Evolutionary conservation across 2,113 vertebrate genomes (phyloP).

Genomic region (Corythornis vintsioides): DNA sequence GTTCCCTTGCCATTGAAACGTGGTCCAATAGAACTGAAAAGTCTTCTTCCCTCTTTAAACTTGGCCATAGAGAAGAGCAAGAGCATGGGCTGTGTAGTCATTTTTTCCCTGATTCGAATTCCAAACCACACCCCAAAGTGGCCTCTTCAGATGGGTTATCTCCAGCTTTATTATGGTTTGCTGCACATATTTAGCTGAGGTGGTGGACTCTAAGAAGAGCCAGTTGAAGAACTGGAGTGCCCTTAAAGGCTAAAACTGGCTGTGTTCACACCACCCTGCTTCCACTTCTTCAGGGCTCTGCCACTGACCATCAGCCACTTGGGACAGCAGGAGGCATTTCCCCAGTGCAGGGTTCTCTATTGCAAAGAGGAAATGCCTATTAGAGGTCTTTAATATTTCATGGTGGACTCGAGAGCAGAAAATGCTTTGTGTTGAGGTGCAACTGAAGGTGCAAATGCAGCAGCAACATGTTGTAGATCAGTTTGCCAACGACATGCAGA

Average conservation of each 20-base stretch:
- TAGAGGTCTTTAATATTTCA: too few species aligned
- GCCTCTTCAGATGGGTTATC: conserved; percentile 76
- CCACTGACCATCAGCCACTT: background rate
- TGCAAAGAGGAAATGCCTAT: background rate
- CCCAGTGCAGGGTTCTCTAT: conserved; percentile 10
- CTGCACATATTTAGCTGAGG: conserved; percentile 72
- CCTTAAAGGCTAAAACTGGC: conserved; percentile 43
- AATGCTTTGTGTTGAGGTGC: conserved; percentile 10
- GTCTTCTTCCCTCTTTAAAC: conserved; percentile 71
- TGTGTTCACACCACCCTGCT: conserved; percentile 39
- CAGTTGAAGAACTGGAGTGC: conserved; percentile 51
- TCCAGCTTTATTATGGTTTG: conserved; percentile 79
- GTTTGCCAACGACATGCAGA: background rate
- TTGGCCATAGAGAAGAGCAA: conserved; percentile 71
- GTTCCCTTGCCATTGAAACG: conserved; percentile 81
- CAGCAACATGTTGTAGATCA: background rate
- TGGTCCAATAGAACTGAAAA: conserved; percentile 78
- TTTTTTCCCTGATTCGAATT: conserved; percentile 77
- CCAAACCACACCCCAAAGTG: conserved; percentile 76
- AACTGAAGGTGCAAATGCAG: background rate
- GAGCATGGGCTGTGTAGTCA: conserved; percentile 72
- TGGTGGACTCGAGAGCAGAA: background rate
- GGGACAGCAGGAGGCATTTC: background rate
- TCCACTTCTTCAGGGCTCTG: conserved; percentile 20
- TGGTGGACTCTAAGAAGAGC: conserved; percentile 53